Percentiles rank a stretch among this genome's conserved stretches.
phyloP scores from a whole-genome alignment of 2,888 invertebrate species.

The Ornithoptera priamus region DNA sequence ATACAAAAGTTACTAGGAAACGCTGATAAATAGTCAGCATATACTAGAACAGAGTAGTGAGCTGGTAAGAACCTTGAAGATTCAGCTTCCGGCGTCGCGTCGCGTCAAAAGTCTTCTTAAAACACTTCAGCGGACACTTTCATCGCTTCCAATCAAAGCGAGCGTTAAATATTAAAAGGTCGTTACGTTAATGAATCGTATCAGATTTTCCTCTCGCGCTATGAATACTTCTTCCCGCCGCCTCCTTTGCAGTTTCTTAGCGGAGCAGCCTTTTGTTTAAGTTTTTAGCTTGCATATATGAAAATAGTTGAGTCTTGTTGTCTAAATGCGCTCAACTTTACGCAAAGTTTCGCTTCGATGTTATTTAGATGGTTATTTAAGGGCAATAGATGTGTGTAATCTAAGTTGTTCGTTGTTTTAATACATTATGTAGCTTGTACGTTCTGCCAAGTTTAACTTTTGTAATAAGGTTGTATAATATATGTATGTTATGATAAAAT shows the following conservation, averaged over 20 bases:
- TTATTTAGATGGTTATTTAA: slow-evolving; percentile 30
- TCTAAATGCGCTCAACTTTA: slow-evolving; percentile 28
- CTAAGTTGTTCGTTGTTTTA: slow-evolving; percentile 17
- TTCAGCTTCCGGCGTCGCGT: slow-evolving; percentile 9
- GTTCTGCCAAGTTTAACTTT: not conserved
- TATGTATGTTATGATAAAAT: not conserved
- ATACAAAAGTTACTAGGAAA: not conserved
- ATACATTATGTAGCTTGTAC: slow-evolving; percentile 15
- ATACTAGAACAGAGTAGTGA: not conserved
- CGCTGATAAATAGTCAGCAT: not conserved
- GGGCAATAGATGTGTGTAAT: slow-evolving; percentile 20
- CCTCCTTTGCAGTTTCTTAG: slow-evolving; percentile 47
- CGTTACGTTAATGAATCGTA: slow-evolving; percentile 80
- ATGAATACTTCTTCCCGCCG: slow-evolving; percentile 64
- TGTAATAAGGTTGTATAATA: not conserved
- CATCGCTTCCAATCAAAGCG: slow-evolving; percentile 72
- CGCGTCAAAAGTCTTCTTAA: slow-evolving; percentile 27
- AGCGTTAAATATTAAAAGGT: slow-evolving; percentile 76
- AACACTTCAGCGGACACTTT: slow-evolving; percentile 49
- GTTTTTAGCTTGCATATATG: slow-evolving; percentile 47
- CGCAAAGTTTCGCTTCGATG: slow-evolving; percentile 29
- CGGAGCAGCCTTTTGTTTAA: slow-evolving; percentile 57
- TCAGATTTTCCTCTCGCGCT: slow-evolving; percentile 71
- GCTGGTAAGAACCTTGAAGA: slow-evolving; percentile 17
- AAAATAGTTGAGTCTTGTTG: slow-evolving; percentile 39